phyloP scores from a whole-genome alignment of 2,888 invertebrate species.

The Acronicta aceris region DNA sequence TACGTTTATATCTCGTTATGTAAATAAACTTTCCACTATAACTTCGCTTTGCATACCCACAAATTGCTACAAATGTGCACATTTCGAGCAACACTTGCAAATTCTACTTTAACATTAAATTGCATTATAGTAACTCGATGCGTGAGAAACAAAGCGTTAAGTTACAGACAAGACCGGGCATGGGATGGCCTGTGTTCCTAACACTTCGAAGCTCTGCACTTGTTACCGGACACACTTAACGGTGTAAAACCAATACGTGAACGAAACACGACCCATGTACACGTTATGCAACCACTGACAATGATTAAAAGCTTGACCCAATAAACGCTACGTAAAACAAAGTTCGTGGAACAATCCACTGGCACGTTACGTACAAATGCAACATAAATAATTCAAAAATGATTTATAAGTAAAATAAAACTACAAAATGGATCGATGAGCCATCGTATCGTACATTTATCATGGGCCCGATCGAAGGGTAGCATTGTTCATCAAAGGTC shows the following conservation, averaged over 20 bases:
- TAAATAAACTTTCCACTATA: slow-evolving; percentile 45
- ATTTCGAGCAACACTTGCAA: slow-evolving; percentile 47
- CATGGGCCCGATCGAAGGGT: slow-evolving; percentile 56
- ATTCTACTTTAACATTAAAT: slow-evolving; percentile 58
- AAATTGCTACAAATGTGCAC: slow-evolving; percentile 48
- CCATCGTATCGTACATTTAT: slow-evolving; percentile 55
- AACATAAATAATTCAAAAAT: slow-evolving; percentile 33
- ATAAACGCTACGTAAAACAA: slow-evolving; percentile 58
- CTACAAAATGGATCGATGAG: slow-evolving; percentile 33
- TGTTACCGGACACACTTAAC: slow-evolving; percentile 64
- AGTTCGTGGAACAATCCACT: slow-evolving; percentile 52
- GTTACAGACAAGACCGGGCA: slow-evolving; percentile 64
- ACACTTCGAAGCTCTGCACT: slow-evolving; percentile 63
- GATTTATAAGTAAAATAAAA: slow-evolving; percentile 44
- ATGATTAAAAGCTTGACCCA: slow-evolving; percentile 70
- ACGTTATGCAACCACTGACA: slow-evolving; percentile 65
- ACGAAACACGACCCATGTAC: slow-evolving; percentile 65
- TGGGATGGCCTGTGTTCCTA: slow-evolving; percentile 56
- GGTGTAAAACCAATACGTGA: slow-evolving; percentile 66
- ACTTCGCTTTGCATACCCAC: slow-evolving; percentile 34
- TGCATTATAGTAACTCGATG: slow-evolving; percentile 64
- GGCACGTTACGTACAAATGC: slow-evolving; percentile 26
- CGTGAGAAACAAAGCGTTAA: slow-evolving; percentile 71
- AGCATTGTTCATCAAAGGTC: slow-evolving; percentile 67
- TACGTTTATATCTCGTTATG: slow-evolving; percentile 29